Evolutionary conservation across 2,888 invertebrate genomes (phyloP).

Genomic region (Athalia circularis): DNA sequence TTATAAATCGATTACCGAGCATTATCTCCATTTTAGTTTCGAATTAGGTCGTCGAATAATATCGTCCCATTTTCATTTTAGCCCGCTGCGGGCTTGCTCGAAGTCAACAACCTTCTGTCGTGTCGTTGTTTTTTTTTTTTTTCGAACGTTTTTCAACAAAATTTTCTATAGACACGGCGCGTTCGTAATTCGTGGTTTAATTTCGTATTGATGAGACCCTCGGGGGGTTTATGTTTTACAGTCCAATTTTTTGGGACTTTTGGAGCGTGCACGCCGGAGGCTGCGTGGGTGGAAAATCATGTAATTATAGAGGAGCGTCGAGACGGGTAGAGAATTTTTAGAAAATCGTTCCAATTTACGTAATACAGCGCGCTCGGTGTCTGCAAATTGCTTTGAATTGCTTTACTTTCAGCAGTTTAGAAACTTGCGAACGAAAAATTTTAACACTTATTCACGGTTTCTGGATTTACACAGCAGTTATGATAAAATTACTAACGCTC

Average conservation of each 20-base stretch:
- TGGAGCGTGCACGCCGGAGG: constrained; percentile 38
- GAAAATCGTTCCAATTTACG: constrained; percentile 15
- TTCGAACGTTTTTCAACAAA: constrained; percentile 24
- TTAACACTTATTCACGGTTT: no score
- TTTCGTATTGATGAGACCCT: constrained; percentile 38
- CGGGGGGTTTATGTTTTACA: neutral
- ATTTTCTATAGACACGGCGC: neutral
- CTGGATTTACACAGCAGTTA: no score
- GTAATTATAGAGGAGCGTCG: constrained; percentile 25
- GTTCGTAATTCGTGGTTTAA: constrained; percentile 31
- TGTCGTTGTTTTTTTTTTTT: neutral
- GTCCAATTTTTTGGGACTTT: neutral
- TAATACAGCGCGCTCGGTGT: neutral
- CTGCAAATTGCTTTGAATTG: no score
- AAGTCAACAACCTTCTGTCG: constrained; percentile 26
- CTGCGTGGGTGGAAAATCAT: constrained; percentile 45
- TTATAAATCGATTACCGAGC: constrained; percentile 44
- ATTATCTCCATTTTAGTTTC: constrained; percentile 35
- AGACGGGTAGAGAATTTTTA: neutral
- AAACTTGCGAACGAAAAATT: no score
- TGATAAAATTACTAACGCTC: no score
- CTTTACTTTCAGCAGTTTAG: no score
- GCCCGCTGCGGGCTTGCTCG: neutral
- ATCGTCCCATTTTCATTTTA: neutral
- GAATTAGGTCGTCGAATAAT: constrained; percentile 21